These are phyloP conservation scores for Sebastes nivosus DNA, from an alignment of 2,797 vertebrate genomes.

Conservation along the genomic window DNA sequence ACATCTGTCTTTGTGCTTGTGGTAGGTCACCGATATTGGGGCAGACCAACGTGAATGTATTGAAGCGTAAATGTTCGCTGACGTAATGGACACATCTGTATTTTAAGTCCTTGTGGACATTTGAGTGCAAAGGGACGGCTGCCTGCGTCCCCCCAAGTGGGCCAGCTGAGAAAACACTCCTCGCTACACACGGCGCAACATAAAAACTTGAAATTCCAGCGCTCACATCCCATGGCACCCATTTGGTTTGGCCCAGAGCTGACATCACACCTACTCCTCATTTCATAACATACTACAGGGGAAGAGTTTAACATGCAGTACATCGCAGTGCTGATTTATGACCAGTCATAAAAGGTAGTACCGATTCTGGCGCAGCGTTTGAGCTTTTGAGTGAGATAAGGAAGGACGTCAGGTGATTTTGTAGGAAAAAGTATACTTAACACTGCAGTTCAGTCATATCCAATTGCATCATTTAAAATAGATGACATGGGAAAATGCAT, in stretches of 20 bases:
- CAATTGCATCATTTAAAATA: constrained; percentile 10
- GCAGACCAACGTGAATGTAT: constrained; percentile 21
- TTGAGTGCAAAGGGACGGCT: constrained; percentile 38
- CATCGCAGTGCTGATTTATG: constrained; percentile 54
- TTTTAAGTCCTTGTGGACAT: constrained; percentile 59
- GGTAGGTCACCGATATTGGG: constrained; percentile 24
- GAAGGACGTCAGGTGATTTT: constrained; percentile 20
- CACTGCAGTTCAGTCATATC: not conserved
- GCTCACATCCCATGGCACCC: constrained; percentile 37
- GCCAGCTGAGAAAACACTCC: constrained; percentile 79
- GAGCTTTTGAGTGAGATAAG: constrained; percentile 29
- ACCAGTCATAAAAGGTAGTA: constrained; percentile 30
- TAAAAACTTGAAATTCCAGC: constrained; percentile 37
- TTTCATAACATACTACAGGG: constrained; percentile 40
- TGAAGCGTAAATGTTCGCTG: constrained; percentile 46
- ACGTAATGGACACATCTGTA: constrained; percentile 67
- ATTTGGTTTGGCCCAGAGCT: constrained; percentile 53
- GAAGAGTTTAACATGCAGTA: constrained; percentile 40
- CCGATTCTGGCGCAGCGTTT: constrained; percentile 2
- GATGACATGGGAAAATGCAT: constrained; percentile 25
- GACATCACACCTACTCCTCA: constrained; percentile 65
- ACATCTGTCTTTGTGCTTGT: constrained; percentile 62
- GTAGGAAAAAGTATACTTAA: constrained; percentile 19
- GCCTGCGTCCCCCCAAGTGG: constrained; percentile 40
- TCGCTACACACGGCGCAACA: constrained; percentile 15